Percentiles rank a stretch among this genome's conserved stretches.
phyloP scores from a whole-genome alignment of 2,888 invertebrate genomes.

The Drosophila nr. medialis region DNA sequence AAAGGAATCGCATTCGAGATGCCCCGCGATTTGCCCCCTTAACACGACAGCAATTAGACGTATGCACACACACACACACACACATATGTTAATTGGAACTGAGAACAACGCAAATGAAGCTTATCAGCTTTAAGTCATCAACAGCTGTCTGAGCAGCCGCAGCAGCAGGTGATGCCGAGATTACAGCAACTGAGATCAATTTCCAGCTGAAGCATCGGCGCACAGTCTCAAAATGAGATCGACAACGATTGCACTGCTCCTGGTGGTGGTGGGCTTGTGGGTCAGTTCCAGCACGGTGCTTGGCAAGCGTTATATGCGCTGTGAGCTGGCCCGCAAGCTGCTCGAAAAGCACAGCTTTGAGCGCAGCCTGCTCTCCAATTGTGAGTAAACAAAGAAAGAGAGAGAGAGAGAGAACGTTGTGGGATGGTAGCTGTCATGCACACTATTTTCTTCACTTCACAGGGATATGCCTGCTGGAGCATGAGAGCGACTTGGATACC shows the following conservation, averaged over 20 bases:
- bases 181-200: constrained; percentile 26
- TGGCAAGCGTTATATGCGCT: constrained; percentile 73
- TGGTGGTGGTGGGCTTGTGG: constrained; percentile 31
- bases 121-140: constrained; percentile 36
- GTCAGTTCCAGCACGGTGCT: constrained; percentile 25
- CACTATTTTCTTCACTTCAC: background rate
- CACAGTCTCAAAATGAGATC: constrained; percentile 64
- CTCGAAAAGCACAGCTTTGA: constrained; percentile 76
- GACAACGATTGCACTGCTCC: constrained; percentile 32
- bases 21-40: background rate
- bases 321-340: constrained; percentile 78
- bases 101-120: constrained; percentile 41
- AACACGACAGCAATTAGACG: constrained; percentile 3
- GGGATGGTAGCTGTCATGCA: background rate
- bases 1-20: background rate
- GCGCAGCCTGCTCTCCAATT: constrained; percentile 80
- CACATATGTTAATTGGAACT: background rate
- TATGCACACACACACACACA: background rate
- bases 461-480: constrained; percentile 85
- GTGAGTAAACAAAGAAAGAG: constrained; percentile 60
- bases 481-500: constrained; percentile 88
- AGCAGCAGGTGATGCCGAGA: background rate
- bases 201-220: constrained; percentile 22
- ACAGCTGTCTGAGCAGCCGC: background rate
- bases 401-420: background rate